Evolutionary conservation across 1,140 invertebrate species (phyloP).

Genomic region (Zaprionus camerounensis): DNA sequence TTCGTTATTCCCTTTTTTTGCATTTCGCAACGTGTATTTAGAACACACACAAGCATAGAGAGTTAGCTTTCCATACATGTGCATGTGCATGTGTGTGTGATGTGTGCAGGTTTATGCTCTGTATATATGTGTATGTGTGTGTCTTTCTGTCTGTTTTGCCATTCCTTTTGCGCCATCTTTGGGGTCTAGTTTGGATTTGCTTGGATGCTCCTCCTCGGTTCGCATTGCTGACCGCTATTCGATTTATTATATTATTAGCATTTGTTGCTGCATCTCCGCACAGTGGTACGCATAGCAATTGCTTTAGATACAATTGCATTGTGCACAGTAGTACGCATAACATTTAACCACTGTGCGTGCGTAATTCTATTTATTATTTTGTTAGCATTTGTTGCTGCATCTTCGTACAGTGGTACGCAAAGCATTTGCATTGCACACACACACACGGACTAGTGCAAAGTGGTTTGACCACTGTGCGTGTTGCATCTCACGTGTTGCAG

Average conservation of each 20-base stretch:
- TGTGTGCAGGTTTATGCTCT: not conserved
- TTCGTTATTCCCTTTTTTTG: slow-evolving; percentile 71
- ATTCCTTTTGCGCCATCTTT: slow-evolving; percentile 72
- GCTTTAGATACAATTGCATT: too few species aligned
- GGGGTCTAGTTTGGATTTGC: slow-evolving; percentile 55
- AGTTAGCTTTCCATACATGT: slow-evolving; percentile 20
- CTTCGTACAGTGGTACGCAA: slow-evolving; percentile 52
- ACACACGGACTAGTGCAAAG: not conserved
- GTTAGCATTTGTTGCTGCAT: slow-evolving; percentile 66
- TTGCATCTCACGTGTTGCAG: slow-evolving; percentile 65
- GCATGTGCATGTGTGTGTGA: slow-evolving; percentile 8
- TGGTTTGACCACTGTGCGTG: slow-evolving; percentile 49
- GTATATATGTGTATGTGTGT: slow-evolving; percentile 21
- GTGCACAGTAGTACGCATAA: slow-evolving; percentile 50
- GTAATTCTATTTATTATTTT: slow-evolving; percentile 79
- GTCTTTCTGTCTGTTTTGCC: slow-evolving; percentile 48
- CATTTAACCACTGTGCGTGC: not conserved
- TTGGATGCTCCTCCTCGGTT: slow-evolving; percentile 61
- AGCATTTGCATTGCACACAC: slow-evolving; percentile 9
- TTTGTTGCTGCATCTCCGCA: slow-evolving; percentile 48
- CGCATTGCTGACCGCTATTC: slow-evolving; percentile 69
- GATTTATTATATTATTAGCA: slow-evolving; percentile 82
- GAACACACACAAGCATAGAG: slow-evolving; percentile 62
- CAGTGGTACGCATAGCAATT: slow-evolving; percentile 46
- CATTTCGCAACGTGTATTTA: slow-evolving; percentile 74